Evolutionary conservation across 2,888 invertebrate genomes (phyloP).

Genomic region (Ceriagrion tenellum): DNA sequence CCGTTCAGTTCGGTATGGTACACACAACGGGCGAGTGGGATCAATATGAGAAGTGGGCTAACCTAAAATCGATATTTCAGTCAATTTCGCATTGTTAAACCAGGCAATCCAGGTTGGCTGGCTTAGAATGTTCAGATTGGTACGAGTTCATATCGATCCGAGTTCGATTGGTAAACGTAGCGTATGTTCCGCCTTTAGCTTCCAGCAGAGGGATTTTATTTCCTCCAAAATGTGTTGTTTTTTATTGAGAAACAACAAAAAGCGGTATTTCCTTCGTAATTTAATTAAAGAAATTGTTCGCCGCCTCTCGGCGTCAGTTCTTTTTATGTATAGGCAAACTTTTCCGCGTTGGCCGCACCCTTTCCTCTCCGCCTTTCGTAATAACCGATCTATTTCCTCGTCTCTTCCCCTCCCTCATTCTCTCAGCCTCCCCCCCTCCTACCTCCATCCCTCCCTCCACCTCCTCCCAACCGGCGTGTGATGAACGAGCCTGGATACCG

Average conservation of each 20-base stretch:
- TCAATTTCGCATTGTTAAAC: too few species aligned
- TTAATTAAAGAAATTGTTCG: slow-evolving; percentile 19
- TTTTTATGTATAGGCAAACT: slow-evolving; percentile 16
- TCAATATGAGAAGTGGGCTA: too few species aligned
- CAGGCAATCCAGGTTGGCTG: too few species aligned
- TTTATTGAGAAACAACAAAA: neutral
- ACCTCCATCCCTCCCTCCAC: neutral
- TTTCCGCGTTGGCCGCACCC: neutral
- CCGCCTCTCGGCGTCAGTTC: slow-evolving; percentile 19
- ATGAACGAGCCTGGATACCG: slow-evolving; percentile 8
- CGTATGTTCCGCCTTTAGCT: too few species aligned
- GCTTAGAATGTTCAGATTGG: too few species aligned
- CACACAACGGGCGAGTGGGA: too few species aligned
- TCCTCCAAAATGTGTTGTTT: neutral
- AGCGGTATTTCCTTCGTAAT: neutral
- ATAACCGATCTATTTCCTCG: neutral
- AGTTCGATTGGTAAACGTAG: too few species aligned
- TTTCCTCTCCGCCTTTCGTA: neutral
- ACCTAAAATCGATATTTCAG: too few species aligned
- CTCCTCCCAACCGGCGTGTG: neutral
- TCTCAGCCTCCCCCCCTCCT: neutral
- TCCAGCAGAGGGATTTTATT: too few species aligned
- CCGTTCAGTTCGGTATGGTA: too few species aligned
- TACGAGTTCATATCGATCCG: too few species aligned
- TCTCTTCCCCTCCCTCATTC: neutral